Evolutionary conservation across 2,888 invertebrate genomes (phyloP), one percentile per base, ranked within the genome.

Genomic region (Podotricha telesiphe): DNA sequence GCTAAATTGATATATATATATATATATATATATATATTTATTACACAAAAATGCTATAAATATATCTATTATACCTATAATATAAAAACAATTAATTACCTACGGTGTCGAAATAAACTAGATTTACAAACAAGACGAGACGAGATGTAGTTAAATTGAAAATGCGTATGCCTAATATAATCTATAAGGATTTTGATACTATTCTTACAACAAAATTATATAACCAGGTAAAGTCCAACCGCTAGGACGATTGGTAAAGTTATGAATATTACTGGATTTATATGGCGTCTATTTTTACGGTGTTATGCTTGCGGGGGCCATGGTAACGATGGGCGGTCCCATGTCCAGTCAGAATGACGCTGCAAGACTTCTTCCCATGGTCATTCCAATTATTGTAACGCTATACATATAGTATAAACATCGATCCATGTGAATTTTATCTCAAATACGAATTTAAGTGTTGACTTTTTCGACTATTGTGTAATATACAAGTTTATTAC

Each of bases 281-380:
- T 81, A 82, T 74, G 75, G 77, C 69, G 53, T 72, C 73, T 71
- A 51, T 62, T 67, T 66, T 73, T 67, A 70, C 70, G 62, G 75
- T 89, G 88, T 91, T 89, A 85, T 88, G 87, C 69, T 73, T 69
- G 75, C 78, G 81, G 86, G 72, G 73, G 78, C 84, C 85, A 91
- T 89, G 83, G 86, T 75, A 86, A 89, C 89, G 75, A 56, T 74
- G 74, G 73, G 82, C 72, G 78, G 81, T 80, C n/a, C 37, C 51
- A 40, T 68, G 45, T 48, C 68, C 56, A 69, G 67, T 66, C 56
- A 69, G 55, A 42, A 47, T 74, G 74, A 74, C 73, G 59, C 42
- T 51, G 69, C 73, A 67, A 62, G 59, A 71, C 22, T 34, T 50
- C 53, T 53, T 53, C 56, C 48, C 70, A 71, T 63, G 66, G 69